Evolutionary conservation across 35 echinoderm and acorn worm species (phyloP), one percentile per base, ranked within the genome.

Genomic region (Lytechinus variegatus): DNA sequence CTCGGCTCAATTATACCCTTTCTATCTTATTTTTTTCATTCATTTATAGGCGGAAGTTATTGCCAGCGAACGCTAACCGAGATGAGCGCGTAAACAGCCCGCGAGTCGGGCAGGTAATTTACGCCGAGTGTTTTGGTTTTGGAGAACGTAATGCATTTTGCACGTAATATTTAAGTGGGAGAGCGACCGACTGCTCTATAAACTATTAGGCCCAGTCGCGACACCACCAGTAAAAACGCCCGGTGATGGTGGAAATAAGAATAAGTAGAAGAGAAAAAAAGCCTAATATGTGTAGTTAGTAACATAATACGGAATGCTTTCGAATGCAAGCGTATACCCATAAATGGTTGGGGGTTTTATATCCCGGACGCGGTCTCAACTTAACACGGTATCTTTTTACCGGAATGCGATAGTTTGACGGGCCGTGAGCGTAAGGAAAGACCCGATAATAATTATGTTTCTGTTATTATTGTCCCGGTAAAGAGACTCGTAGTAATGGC

Each of bases 251-350:
- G 14, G 24, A 71, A 24, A 79, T 7, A 79, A 79, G 7, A 19
- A 79, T 7, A 79, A 79, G 7, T 3, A 71, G 61, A 79, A n/a
- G 8, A 79, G n/a, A 79, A 79, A 79, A 52, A 90, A 21, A 0
- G 88, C 88, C 52, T 90, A 90, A 90, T 90, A 90, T 90, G 88
- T 90, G 88, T 90, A 90, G 88, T 90, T 90, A 90, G 88, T 90
- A 90, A 90, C 88, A 90, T 52, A 54, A 90, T 90, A 90, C 28
- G 28, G 29, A 13, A 28, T 90, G 52, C 88, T 14, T 52, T 90
- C 88, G 52, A 90, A 44, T 10, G 29, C 28, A 52, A 54, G 88
- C 88, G 88, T 52, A 90, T 29, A 79, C 66, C n/a, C 66, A 79
- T 90, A 90, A 90, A 90, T 90, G 88, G 88, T 52, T 54, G 2